Percentiles rank a stretch among this genome's conserved stretches.
Conservation (phyloP, 2,888 invertebrate genomes). For the Holacanthella duospinosa region DNA sequence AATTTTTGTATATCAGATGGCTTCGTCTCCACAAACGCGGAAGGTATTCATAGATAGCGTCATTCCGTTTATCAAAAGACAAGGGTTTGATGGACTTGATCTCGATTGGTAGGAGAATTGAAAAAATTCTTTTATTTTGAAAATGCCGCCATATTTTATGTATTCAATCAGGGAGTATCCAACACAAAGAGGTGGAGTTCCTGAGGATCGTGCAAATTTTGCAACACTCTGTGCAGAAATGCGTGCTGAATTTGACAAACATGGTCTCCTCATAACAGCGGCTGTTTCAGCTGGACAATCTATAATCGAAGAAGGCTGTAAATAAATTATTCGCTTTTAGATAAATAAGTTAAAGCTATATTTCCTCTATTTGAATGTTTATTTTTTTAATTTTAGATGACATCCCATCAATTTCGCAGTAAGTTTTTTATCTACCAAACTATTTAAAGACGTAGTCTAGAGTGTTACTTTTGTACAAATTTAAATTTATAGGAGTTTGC, state of each 20-base stretch:
- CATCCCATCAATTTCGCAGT: conserved; percentile 16
- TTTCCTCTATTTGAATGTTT: conserved; percentile 3
- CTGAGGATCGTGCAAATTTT: conserved; percentile 42
- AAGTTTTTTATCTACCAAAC: not conserved
- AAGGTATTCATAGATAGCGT: conserved; percentile 38
- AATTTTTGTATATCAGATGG: conserved; percentile 27
- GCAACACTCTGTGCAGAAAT: conserved; percentile 49
- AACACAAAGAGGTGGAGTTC: conserved; percentile 4
- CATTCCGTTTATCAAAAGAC: conserved; percentile 36
- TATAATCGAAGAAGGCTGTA: conserved; percentile 35
- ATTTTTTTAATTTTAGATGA: conserved; percentile 13
- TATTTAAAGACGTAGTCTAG: conserved; percentile 9
- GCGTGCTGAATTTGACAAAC: conserved; percentile 46
- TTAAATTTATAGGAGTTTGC: conserved; percentile 41
- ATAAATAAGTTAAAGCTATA: too few species aligned
- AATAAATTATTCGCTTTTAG: not conserved
- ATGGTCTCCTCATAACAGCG: conserved; percentile 49
- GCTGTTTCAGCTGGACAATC: conserved; percentile 50
- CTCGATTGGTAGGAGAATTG: conserved; percentile 19
- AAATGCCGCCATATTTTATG: not conserved
- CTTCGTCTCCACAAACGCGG: conserved; percentile 24
- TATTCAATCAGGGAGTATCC: conserved; percentile 7
- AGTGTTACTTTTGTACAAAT: conserved; percentile 46
- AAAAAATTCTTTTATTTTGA: not conserved
- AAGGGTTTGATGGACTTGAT: conserved; percentile 31